Conservation (phyloP, 2,797 vertebrate species). For the Lutjanus campechanus region DNA sequence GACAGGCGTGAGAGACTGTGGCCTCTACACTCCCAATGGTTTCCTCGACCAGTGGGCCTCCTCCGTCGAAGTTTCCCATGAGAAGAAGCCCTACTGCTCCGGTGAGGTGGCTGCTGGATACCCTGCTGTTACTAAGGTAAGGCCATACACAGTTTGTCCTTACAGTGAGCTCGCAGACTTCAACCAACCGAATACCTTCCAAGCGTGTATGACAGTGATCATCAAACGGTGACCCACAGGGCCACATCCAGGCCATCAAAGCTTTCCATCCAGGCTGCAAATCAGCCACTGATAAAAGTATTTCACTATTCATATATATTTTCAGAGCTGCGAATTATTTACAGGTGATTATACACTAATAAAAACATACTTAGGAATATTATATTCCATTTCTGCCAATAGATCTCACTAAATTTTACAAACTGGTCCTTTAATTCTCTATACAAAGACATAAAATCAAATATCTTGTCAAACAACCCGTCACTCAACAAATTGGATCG, state of each 20-base stretch:
- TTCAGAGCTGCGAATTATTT: too few species aligned
- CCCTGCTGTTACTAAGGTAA: conserved; percentile 95
- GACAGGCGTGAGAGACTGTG: conserved; percentile 96
- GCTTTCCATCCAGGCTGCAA: too few species aligned
- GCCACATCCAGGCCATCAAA: too few species aligned
- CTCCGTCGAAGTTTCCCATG: conserved; percentile 92
- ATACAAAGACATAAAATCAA: background rate
- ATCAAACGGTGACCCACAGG: too few species aligned
- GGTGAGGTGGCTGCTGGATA: conserved; percentile 95
- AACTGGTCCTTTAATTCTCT: background rate
- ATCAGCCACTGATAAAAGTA: background rate
- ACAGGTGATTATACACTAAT: too few species aligned
- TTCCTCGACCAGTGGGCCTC: conserved; percentile 98
- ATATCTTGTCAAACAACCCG: background rate
- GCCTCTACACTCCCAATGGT: conserved; percentile 95
- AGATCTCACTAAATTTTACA: too few species aligned
- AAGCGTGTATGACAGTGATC: too few species aligned
- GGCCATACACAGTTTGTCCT: conserved; percentile 15
- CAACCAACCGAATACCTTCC: too few species aligned
- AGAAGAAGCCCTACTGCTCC: conserved; percentile 93
- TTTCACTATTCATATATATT: too few species aligned
- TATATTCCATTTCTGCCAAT: too few species aligned
- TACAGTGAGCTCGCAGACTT: too few species aligned
- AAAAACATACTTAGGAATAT: too few species aligned
- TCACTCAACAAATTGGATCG: conserved; percentile 11